Conservation (phyloP, 2,113 vertebrate species). For the Ammodytes dubius region DNA sequence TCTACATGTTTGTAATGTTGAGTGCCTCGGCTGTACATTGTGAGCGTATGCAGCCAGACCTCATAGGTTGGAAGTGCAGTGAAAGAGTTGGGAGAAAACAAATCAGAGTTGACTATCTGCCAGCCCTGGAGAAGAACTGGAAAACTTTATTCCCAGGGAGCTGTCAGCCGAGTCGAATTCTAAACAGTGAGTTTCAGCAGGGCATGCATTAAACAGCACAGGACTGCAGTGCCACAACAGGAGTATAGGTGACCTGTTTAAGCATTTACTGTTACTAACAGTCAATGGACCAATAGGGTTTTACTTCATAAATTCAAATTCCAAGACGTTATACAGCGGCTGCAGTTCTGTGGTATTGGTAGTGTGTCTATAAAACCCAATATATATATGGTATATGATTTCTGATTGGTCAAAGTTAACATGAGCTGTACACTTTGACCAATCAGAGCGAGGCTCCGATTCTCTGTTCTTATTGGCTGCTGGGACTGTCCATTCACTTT, state of each 20-base stretch:
- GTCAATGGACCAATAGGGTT: too few species aligned
- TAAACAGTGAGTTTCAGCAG: slow-evolving; percentile 6
- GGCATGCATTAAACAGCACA: background rate
- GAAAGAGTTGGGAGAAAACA: slow-evolving; percentile 4
- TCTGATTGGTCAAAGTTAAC: too few species aligned
- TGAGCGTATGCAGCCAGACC: background rate
- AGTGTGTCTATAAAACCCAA: too few species aligned
- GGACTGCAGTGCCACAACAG: background rate
- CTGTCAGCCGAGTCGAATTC: slow-evolving; percentile 13
- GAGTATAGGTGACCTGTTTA: background rate
- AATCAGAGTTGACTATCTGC: slow-evolving; percentile 29
- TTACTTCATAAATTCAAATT: too few species aligned
- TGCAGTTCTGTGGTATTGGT: background rate
- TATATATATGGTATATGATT: too few species aligned
- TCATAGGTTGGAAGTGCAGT: background rate
- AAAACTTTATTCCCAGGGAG: slow-evolving; percentile 17
- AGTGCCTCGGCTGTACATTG: background rate
- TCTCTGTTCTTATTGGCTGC: too few species aligned
- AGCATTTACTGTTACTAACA: background rate
- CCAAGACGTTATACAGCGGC: background rate
- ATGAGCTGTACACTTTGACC: too few species aligned
- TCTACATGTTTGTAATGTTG: background rate
- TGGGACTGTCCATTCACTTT: too few species aligned
- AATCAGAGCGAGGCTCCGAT: too few species aligned
- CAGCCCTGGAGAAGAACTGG: too few species aligned